These are phyloP conservation scores for Pagetopsis macropterus DNA, from an alignment of 2,797 vertebrate species.

Conservation along the genomic window DNA sequence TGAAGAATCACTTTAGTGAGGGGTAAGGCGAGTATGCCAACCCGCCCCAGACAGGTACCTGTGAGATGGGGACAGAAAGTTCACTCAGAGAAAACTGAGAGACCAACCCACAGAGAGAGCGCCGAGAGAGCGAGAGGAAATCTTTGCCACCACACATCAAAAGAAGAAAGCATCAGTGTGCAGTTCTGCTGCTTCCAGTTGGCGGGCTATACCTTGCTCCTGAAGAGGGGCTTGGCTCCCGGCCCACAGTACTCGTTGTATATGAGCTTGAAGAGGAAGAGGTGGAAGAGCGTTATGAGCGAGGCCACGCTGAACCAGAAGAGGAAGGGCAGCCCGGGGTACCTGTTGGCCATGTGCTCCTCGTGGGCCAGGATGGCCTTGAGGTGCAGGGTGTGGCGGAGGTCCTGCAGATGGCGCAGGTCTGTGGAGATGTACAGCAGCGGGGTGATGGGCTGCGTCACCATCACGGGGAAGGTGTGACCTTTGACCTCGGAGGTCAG, in stretches of 20 bases:
- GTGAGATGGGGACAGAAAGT: conserved; percentile 36
- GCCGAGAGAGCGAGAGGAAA: conserved; percentile 36
- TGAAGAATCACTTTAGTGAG: conserved; percentile 8
- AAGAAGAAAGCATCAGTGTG: conserved; percentile 27
- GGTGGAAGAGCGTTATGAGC: conserved; percentile 96
- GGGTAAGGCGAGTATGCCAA: conserved; percentile 9
- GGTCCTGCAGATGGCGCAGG: conserved; percentile 92
- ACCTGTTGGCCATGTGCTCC: conserved; percentile 98
- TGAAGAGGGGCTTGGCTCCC: conserved; percentile 96
- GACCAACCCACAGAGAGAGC: conserved; percentile 55
- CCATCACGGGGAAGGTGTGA: conserved; percentile 94
- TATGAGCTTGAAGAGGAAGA: conserved; percentile 99
- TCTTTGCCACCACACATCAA: conserved; percentile 44
- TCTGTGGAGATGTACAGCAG: conserved; percentile 97
- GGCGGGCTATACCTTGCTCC: conserved; percentile 92
- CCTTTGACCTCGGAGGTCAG: conserved; percentile 90
- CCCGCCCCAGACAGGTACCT: conserved; percentile 27
- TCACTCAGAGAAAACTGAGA: conserved; percentile 54
- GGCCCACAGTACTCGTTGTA: conserved; percentile 99
- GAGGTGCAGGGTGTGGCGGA: conserved; percentile 94
- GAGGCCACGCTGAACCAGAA: conserved; percentile 99
- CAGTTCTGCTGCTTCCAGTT: conserved; percentile 28
- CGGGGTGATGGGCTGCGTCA: conserved; percentile 95
- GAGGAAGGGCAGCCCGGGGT: conserved; percentile 94
- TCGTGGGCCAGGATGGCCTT: conserved; percentile 97